Evolutionary conservation across 2,797 vertebrate species (phyloP), one percentile per base, ranked within the genome.

Genomic region (Orestias chungarensis): DNA sequence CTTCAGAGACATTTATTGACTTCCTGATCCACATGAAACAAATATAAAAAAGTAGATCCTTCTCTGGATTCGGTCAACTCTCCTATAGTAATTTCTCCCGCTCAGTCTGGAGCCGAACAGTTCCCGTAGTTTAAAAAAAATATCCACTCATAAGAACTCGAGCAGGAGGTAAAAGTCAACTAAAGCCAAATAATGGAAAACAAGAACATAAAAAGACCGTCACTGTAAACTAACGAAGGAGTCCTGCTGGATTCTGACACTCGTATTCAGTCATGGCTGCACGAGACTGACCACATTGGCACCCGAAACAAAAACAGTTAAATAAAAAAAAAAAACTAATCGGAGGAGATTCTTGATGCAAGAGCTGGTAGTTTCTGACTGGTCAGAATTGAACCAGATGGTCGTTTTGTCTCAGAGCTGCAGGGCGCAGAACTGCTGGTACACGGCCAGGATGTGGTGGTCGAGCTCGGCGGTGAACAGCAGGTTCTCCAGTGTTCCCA

Each of bases 391-490:
- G 64, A 70, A 52, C 74, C 31, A 35, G 67, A 49, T 11, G 15
- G 69, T 23, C 43, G 65, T 0, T 49, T 70, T 0, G 25, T 66
- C 82, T 97, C 93, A 98, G 86, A 95, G 95, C 90, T 99, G 97
- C 73, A 99, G 94, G 68, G 97, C 96, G 64, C 98, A 99, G 93
- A 99, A 99, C 90, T 99, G 97, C 92, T 98, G 98, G 93, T 99
- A 99, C 20, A 99, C 96, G 23, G 96, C 95, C 88, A 99, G 93
- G 92, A 99, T 99, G 89, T 99, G 98, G 73, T 92, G 97, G 92
- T 99, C 98, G 61, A 99, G 90, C 87, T 99, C 98, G 0, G 97
- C 97, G 0, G 97, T 99, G 93, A 99, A 99, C 79, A 99, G 95
- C 75, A 99, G 96, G 88, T 98, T 99, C 94, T 99, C 98, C 90